Base-by-base conservation (phyloP, 2,888 invertebrate genomes). In the Colostygia pectinataria region DNA sequence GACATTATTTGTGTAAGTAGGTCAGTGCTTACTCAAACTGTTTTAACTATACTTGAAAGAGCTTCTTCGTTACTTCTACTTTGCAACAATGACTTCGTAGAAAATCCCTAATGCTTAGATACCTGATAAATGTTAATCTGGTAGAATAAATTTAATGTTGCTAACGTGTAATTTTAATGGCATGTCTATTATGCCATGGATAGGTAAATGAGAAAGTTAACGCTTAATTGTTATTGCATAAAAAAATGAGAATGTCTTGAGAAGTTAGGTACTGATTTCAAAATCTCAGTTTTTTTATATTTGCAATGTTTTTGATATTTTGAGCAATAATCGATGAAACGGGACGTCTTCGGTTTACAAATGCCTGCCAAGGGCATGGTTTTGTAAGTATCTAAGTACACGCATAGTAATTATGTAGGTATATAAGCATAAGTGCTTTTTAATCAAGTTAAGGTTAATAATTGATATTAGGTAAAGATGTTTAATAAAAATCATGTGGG, bases 81-180 rank as follows among this genome's bases (percentile, higher is more conserved):
- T 29, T n/a, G 14, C 14, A 32, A 45, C 38, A 38, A 15, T 36
- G 8, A 33, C 18, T 44, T 25, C 29, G 25, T 40, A 32, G 23
- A 40, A 50, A 39, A 44, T 25, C 28, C 28, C 8, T 20, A 24
- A 32, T 25, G 18, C 36, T 27, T 33, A 33, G 2, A 10, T 31
- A 31, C 13, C 38, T 38, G 18, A 36, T 10, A 33, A 36, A 36
- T 41, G 31, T 34, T 48, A 31, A 51, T 38, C 40, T 38, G 34
- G 39, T 50, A 49, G 25, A 49, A 47, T 12, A 42, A 20, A 32
- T 36, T n/a, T 10, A 29, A 49, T 49, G 28, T 32, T 41, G 43
- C 32, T 33, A 28, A 36, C 9, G 32, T 34, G 49, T 48, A 34
- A 52, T 49, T 56, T 49, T 56, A 53, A 53, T 55, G 32, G 49